Evolutionary conservation across 1,140 invertebrate genomes (phyloP).

Genomic region (Copidosoma floridanum): DNA sequence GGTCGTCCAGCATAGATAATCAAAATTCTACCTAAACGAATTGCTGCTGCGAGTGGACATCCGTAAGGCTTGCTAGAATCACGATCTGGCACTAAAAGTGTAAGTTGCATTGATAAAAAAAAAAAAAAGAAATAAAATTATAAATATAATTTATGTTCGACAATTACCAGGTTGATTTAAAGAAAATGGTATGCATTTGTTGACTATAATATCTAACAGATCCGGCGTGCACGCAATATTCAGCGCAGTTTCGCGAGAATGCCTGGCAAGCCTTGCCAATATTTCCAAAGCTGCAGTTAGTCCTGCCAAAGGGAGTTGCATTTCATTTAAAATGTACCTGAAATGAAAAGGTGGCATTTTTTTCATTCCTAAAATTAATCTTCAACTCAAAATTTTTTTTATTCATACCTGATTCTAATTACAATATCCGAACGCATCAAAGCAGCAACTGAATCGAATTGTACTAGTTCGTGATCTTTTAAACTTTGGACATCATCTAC

Average conservation of each 20-base stretch:
- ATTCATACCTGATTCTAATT: constrained; percentile 62
- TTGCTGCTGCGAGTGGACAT: constrained; percentile 39
- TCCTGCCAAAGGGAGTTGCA: constrained; percentile 65
- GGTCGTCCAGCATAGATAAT: constrained; percentile 44
- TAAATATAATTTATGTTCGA: not conserved
- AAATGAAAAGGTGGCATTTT: constrained; percentile 8
- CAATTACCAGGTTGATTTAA: constrained; percentile 35
- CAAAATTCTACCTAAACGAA: constrained; percentile 47
- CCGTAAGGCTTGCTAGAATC: constrained; percentile 39
- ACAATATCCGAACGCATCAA: constrained; percentile 76
- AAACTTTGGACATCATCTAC: constrained; percentile 66
- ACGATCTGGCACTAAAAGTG: constrained; percentile 27
- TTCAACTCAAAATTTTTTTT: constrained; percentile 30
- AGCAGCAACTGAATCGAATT: constrained; percentile 72
- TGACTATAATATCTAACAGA: constrained; percentile 60
- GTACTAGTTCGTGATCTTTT: constrained; percentile 81
- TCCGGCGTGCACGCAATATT: constrained; percentile 60
- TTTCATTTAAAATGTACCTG: constrained; percentile 68
- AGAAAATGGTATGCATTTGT: constrained; percentile 61
- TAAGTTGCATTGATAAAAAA: constrained; percentile 2
- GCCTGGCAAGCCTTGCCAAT: constrained; percentile 66
- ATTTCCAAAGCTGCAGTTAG: constrained; percentile 70
- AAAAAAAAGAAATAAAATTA: constrained; percentile 7
- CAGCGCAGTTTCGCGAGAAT: constrained; percentile 62
- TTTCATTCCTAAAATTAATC: not conserved